Evolutionary conservation across 1,140 invertebrate genomes (phyloP).

Genomic region (Cataglyphis hispanica): DNA sequence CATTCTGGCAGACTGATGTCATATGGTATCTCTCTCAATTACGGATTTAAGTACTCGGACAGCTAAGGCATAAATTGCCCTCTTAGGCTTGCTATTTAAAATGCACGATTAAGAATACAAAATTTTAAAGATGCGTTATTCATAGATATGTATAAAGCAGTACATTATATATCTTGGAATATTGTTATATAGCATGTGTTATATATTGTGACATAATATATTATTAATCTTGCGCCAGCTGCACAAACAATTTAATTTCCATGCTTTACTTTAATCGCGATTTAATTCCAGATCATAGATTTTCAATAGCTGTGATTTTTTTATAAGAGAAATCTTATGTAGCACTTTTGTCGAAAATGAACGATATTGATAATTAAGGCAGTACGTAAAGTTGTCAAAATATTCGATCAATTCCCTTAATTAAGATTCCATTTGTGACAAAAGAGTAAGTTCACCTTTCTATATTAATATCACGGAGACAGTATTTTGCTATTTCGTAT

Average conservation of each 20-base stretch:
- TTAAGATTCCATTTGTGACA: slow-evolving; percentile 3
- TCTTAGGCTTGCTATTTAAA: background rate
- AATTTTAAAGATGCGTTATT: slow-evolving; percentile 13
- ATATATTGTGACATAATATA: background rate
- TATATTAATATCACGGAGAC: slow-evolving; percentile 22
- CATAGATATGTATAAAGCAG: background rate
- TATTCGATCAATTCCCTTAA: slow-evolving; percentile 32
- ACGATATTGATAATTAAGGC: background rate
- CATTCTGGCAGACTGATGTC: background rate
- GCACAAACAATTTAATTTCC: background rate
- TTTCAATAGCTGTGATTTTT: slow-evolving; percentile 1
- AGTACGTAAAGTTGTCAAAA: background rate
- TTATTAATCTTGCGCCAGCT: background rate
- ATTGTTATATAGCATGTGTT: background rate
- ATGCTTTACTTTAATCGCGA: background rate
- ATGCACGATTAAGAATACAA: background rate
- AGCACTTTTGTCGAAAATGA: background rate
- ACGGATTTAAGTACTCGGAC: background rate
- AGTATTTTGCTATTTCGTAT: background rate
- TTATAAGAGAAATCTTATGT: background rate
- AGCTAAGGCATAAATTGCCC: background rate
- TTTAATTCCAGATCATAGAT: background rate
- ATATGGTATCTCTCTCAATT: slow-evolving; percentile 16
- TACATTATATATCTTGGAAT: background rate
- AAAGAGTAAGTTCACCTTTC: slow-evolving; percentile 23